Evolutionary conservation across 2,113 vertebrate genomes (phyloP).

Genomic region (Megaleporinus macrocephalus): DNA sequence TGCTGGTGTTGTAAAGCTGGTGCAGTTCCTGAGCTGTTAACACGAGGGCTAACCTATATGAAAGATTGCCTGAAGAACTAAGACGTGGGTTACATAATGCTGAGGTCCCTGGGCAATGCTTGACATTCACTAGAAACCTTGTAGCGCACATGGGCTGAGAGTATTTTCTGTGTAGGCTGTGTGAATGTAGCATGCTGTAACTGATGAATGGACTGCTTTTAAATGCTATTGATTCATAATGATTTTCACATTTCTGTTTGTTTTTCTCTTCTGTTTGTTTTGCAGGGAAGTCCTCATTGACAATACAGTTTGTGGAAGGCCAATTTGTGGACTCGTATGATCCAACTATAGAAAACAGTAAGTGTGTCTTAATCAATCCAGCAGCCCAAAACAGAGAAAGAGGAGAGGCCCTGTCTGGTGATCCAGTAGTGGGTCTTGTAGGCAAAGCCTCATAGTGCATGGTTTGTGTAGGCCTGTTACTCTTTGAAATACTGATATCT

Average conservation of each 20-base stretch:
- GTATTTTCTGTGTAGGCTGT: neutral
- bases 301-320: slow-evolving; percentile 99
- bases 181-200: slow-evolving; percentile 18
- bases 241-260: slow-evolving; percentile 1
- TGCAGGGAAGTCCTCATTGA: slow-evolving; percentile 97
- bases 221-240: slow-evolving; percentile 4
- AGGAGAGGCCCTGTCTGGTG: neutral
- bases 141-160: neutral
- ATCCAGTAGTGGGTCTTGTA: neutral
- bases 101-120: neutral
- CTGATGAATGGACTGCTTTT: neutral
- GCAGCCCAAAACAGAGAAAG: neutral
- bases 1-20: neutral
- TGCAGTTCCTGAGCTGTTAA: neutral
- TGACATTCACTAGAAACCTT: slow-evolving; percentile 15
- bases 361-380: slow-evolving; percentile 70
- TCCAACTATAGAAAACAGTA: slow-evolving; percentile 99
- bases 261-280: slow-evolving; percentile 47
- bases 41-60: neutral
- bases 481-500: neutral
- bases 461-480: too few species aligned
- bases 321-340: slow-evolving; percentile 99
- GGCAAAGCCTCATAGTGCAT: neutral
- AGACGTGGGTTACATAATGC: slow-evolving; percentile 5
- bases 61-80: neutral